Conservation (phyloP, 30 jellyfish, hydroid and myxozoan species). For the Cassiopea andromeda region DNA sequence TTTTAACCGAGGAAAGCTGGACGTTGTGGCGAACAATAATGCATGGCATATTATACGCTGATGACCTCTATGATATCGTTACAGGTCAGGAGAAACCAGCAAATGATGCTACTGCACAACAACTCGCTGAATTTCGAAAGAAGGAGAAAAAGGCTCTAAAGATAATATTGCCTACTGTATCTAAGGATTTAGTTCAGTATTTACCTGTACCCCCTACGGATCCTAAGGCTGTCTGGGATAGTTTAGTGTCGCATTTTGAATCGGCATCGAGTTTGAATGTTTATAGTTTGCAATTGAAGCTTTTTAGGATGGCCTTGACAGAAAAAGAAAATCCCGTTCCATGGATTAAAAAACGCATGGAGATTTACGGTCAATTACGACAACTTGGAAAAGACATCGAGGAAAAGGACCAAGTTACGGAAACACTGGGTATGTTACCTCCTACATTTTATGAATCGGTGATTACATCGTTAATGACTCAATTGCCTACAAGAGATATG, state of each 20-base stretch:
- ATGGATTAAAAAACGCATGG: too few species aligned
- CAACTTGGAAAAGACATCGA: too few species aligned
- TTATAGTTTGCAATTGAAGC: background rate
- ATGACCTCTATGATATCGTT: too few species aligned
- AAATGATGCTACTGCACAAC: background rate
- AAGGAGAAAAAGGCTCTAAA: background rate
- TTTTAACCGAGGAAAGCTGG: too few species aligned
- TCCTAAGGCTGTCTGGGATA: background rate
- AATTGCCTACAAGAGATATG: background rate
- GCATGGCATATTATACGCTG: too few species aligned
- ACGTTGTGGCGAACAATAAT: too few species aligned
- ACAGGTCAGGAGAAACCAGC: background rate
- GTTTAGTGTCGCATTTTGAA: background rate
- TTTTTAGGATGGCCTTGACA: background rate
- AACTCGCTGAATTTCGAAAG: background rate
- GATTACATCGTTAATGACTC: background rate
- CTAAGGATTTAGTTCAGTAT: background rate
- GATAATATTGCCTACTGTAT: background rate
- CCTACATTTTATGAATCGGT: background rate
- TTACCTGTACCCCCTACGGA: background rate
- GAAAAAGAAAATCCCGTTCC: background rate
- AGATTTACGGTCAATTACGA: too few species aligned
- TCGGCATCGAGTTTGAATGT: background rate
- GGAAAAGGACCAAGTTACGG: too few species aligned
- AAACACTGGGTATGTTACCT: background rate